Base-by-base conservation (phyloP, 2,797 vertebrate genomes). In the Sebastes oblongus region DNA sequence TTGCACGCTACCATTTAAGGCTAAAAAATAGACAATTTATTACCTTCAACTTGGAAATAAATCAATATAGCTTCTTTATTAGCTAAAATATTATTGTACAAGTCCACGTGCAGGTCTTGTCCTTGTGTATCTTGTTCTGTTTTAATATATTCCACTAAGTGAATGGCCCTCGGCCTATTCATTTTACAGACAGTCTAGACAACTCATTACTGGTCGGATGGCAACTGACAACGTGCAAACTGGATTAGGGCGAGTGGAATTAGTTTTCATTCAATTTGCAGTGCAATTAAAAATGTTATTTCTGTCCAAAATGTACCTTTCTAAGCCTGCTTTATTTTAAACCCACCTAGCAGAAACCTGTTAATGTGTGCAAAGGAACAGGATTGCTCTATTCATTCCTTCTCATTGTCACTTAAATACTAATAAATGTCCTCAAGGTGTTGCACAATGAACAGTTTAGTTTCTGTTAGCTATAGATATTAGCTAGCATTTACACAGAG, bases 181-280 rank as follows among this genome's bases (percentile, higher is more conserved):
- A 87, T 91, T 90, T 88, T 61, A 67, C 60, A 85, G 75, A 54
- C 39, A 68, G 86, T 89, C 88, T 65, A 89, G 80, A 84, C 80
- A 83, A 78, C 60, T 86, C 84, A 91, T 88, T 85, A 88, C 52
- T 25, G 72, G 42, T 55, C 81, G 50, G 68, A 85, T 84, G 75
- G 66, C 65, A 80, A 81, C 59, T 81, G 73, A 80, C 85, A 83
- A 81, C 78, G 76, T 85, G 78, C 76, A 62, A 83, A 81, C 72
- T 77, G 50, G 75, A 85, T 70, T 66, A 59, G 64, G 76, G 74
- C 65, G 83, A 64, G 68, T 77, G 72, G 75, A 89, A 87, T 82
- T 77, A 78, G 65, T 86, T 87, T 88, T 80, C 18, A 69, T 84
- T 84, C 61, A 84, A 86, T 84, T 69, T 87, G 80, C 70, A 77